Conservation (phyloP, 2,113 vertebrate genomes). For the Cheirogaleus medius region DNA sequence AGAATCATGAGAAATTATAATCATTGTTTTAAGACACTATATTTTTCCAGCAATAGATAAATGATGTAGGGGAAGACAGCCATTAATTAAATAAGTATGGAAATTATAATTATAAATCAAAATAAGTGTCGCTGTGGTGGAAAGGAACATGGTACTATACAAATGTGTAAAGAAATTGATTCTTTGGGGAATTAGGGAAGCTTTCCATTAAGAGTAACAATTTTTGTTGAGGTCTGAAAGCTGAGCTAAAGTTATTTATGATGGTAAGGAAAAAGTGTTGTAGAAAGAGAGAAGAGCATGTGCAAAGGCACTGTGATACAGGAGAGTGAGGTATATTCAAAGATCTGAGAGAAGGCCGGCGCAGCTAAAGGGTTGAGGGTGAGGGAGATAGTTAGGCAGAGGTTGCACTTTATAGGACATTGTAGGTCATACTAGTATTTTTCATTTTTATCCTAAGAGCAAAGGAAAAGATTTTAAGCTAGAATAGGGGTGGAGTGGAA, state of each 20-base stretch:
- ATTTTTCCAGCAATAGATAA: not conserved
- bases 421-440: not conserved
- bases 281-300: not conserved
- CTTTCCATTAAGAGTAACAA: not conserved
- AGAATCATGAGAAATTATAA: not conserved
- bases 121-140: not conserved
- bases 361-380: not conserved
- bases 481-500: not conserved
- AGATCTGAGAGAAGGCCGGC: not conserved
- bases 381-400: not conserved
- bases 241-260: not conserved
- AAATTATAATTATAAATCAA: not conserved
- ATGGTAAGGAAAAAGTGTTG: not conserved
- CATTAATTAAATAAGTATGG: not conserved
- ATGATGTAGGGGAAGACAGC: not conserved
- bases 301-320: not conserved
- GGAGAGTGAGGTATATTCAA: not conserved
- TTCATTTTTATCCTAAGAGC: not conserved
- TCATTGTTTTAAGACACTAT: not conserved
- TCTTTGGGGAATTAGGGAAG: not conserved
- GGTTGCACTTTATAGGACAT: not conserved
- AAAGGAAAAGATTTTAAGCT: not conserved
- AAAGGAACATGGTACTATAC: not conserved
- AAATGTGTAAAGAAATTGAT: not conserved
- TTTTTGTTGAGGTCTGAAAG: not conserved